phyloP scores from a whole-genome alignment of 2,113 vertebrate genomes.

The Trematomus loennbergii region DNA sequence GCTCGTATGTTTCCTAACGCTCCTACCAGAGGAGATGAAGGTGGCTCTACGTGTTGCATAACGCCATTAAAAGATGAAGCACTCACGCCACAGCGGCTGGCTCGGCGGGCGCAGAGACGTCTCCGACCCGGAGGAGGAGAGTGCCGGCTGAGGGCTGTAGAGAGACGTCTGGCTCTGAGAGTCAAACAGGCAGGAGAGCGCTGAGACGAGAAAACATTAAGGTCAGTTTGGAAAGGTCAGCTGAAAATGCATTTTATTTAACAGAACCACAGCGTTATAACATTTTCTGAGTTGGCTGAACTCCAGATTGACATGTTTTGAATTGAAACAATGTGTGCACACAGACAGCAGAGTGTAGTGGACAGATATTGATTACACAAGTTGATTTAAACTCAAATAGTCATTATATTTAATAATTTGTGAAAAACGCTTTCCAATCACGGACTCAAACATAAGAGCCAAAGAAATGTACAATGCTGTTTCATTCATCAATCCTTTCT shows the following conservation, averaged over 20 bases:
- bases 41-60: not conserved
- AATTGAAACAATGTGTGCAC: not conserved
- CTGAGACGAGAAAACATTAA: constrained; percentile 51
- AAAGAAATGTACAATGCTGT: too few species aligned
- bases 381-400: not conserved
- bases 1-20: too few species aligned
- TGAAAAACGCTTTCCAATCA: too few species aligned
- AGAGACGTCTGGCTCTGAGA: constrained; percentile 88
- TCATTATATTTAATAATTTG: not conserved
- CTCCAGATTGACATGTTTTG: too few species aligned
- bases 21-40: not conserved
- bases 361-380: too few species aligned
- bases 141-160: constrained; percentile 86
- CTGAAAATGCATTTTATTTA: not conserved
- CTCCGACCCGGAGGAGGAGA: constrained; percentile 83
- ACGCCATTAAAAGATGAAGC: not conserved
- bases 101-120: constrained; percentile 83
- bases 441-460: too few species aligned
- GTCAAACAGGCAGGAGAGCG: constrained; percentile 87
- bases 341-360: too few species aligned
- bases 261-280: not conserved
- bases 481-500: too few species aligned
- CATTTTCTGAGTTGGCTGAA: not conserved
- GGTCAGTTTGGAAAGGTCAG: constrained; percentile 13
- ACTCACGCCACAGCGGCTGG: constrained; percentile 92